Evolutionary conservation across 1,140 invertebrate genomes (phyloP), one percentile per base, ranked within the genome.

Genomic region (Aphis craccivora): DNA sequence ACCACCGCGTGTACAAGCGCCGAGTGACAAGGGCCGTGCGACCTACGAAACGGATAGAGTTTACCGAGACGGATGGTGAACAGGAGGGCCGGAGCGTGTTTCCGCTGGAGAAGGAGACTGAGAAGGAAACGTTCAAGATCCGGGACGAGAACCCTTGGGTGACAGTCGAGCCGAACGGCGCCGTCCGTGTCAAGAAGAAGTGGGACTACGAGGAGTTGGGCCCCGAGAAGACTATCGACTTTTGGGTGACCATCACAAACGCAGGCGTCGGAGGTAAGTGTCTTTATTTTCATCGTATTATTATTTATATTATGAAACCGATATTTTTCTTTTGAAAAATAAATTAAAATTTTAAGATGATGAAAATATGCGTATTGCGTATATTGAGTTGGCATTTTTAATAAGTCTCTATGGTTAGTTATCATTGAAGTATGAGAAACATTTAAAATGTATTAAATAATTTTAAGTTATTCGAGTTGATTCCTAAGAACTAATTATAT

Each of bases 131-230:
- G 22, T 99, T 98, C 95, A 98, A 98, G 95, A 98, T 99, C 94
- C 96, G 98, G 93, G 98, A 99, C 94, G 98, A 98, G 95, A 98
- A 98, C 95, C 97, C 97, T 87, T 99, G 98, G 98, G 98, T 99
- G 45, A 98, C 97, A 25, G 98, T 99, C 67, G 98, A 98, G 95
- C 96, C 97, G 18, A 98, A 98, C 95, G 98, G 98, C 93, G 98
- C 98, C 51, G 98, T 99, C 94, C 97, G 97, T 94, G 98, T 99
- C 67, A 98, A 98, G 95, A 98, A 98, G 96, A 98, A 98, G 96
- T 99, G 98, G 98, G 98, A 99, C 96, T 99, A 98, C 95, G 98
- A 99, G 95, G 98, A 99, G 94, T 95, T 99, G 7, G 98, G 98
- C n/a, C 98, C 98, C 0, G 98, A 99, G 95, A 99, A 99, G 95